Conservation (phyloP, 2,797 vertebrate species). For the Avahi laniger region DNA sequence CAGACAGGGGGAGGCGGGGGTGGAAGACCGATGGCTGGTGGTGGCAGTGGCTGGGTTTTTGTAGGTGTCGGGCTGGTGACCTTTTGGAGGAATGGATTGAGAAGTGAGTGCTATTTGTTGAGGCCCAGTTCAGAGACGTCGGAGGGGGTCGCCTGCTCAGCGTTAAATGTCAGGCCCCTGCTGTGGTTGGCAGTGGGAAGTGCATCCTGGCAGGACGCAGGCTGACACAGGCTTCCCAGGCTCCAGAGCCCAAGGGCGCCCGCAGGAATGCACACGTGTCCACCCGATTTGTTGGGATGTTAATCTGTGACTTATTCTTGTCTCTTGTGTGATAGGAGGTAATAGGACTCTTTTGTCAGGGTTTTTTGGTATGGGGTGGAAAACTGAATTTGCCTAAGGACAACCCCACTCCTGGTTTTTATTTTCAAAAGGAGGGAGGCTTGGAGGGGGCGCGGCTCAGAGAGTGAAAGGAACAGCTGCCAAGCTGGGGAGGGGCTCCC, state of each 20-base stretch:
- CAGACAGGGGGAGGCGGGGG: not conserved
- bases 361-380: not conserved
- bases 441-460: fast-evolving
- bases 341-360: not conserved
- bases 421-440: not conserved
- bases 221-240: not conserved
- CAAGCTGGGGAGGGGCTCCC: too few species aligned
- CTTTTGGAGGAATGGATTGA: constrained; percentile 43
- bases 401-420: not conserved
- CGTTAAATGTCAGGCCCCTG: constrained; percentile 34
- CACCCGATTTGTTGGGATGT: not conserved
- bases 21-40: constrained; percentile 34
- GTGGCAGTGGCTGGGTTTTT: not conserved
- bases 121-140: constrained; percentile 37
- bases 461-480: not conserved
- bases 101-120: constrained; percentile 22
- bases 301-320: not conserved
- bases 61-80: constrained; percentile 56
- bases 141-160: not conserved
- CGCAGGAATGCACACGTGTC: not conserved
- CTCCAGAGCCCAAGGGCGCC: not conserved
- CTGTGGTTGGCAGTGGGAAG: not conserved
- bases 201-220: not conserved
- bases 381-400: not conserved
- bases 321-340: not conserved